Percentiles rank a stretch among this genome's conserved stretches.
phyloP scores from a whole-genome alignment of 2,797 vertebrate genomes.

The Pangasius djambal region DNA sequence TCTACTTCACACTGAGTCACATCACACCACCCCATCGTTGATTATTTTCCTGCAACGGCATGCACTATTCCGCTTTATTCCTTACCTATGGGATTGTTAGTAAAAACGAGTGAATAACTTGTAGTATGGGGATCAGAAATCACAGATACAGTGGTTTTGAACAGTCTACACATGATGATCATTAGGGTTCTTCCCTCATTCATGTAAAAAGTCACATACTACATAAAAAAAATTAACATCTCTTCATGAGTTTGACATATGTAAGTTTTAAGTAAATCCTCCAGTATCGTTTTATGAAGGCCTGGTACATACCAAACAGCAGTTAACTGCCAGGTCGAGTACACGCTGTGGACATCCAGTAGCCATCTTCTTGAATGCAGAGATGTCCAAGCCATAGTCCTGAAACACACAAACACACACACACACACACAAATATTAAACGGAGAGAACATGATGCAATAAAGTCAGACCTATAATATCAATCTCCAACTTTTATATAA shows the following conservation, averaged over 20 bases:
- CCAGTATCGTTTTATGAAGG: not conserved
- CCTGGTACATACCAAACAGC: conserved; percentile 76
- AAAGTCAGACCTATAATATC: not conserved
- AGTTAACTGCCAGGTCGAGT: conserved; percentile 80
- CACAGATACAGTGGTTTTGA: not conserved
- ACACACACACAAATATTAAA: not conserved
- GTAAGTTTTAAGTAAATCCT: not conserved
- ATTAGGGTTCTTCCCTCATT: not conserved
- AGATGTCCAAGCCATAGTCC: conserved; percentile 86
- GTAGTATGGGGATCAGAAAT: not conserved
- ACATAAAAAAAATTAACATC: not conserved
- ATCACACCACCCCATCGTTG: not conserved
- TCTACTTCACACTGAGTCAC: not conserved
- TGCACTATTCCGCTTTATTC: not conserved
- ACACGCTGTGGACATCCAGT: conserved; percentile 77
- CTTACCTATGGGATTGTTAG: not conserved
- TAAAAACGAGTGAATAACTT: not conserved
- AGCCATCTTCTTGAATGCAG: conserved; percentile 78
- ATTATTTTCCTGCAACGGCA: not conserved
- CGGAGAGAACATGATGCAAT: not conserved
- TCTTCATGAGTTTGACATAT: not conserved
- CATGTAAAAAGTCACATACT: not conserved
- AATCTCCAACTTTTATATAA: not conserved
- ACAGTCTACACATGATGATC: not conserved
- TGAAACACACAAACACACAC: conserved; percentile 57